Base-by-base conservation (phyloP, 2,113 vertebrate genomes). In the Silurus meridionalis region DNA sequence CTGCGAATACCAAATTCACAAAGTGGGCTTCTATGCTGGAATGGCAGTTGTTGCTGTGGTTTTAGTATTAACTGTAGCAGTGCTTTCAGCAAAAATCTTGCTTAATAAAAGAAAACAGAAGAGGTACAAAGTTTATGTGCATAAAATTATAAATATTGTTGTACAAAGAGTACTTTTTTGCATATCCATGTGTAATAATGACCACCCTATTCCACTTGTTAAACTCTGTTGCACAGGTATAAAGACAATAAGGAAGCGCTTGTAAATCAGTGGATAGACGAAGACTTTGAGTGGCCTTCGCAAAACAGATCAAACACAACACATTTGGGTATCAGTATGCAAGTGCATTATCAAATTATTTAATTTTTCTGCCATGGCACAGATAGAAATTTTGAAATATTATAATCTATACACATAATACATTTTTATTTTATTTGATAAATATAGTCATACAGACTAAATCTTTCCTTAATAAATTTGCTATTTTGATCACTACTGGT, bases 221-320 rank as follows among this genome's bases (percentile, higher is more conserved):
- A 28, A 46, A 37, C 37, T 74, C 10, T 19, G 19, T 84, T 74
- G 58, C 37, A 61, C 60, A 91, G 91, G 63, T 66, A 72, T 52
- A 90, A 90, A 48, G 90, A 91, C 80, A 75, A 13, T 28, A 88
- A 89, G 50, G 11, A 74, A 25, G 63, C 85, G 3, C 82, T 84
- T 50, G 85, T 91, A 46, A 88, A 91, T 50, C 81, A 91, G 55
- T 92, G 90, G 91, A 53, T 90, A 25, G 85, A 92, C 0, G 88
- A 91, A 25, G 89, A 92, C 58, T 89, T 92, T 88, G 87, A 87
- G 67, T 92, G 90, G 90, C 82, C 87, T 13, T 8, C 85, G 60
- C 48, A 67, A 66, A 75, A 63, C 8, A 63, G 57, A 67, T 52
- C 50, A 82, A 55, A 67, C 21, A 69, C 23, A 80, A 58, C 64